phyloP scores from a whole-genome alignment of 2,113 vertebrate species.

The Connochaetes taurinus region DNA sequence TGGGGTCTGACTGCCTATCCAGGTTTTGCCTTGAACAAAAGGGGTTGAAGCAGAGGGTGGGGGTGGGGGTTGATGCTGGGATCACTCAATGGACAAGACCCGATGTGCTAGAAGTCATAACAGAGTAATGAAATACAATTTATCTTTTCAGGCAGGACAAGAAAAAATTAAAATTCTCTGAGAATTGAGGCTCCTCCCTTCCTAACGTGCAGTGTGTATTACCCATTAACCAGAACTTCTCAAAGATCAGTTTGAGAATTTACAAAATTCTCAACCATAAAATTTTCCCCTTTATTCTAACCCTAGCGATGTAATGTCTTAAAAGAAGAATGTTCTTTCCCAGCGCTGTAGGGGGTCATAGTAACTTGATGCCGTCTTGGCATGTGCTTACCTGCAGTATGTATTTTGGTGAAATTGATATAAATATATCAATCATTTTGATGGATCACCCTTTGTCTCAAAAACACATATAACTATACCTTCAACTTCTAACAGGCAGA shows the following conservation, averaged over 20 bases:
- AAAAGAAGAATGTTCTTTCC: background rate
- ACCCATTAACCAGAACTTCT: background rate
- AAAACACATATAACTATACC: background rate
- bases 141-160: background rate
- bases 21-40: background rate
- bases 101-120: background rate
- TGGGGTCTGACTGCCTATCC: background rate
- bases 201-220: background rate
- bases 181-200: background rate
- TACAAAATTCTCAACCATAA: background rate
- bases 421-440: background rate
- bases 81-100: background rate
- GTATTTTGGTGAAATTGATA: background rate
- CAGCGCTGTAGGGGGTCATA: background rate
- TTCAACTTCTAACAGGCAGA: background rate
- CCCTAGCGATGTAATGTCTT: background rate
- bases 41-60: background rate
- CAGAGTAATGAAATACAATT: background rate
- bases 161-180: background rate
- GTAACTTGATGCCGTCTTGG: background rate
- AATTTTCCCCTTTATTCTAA: background rate
- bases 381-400: background rate
- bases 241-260: background rate
- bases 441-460: background rate
- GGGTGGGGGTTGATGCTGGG: background rate